These are phyloP conservation scores for Aphis gossypii DNA, from an alignment of 1,140 invertebrate species.

Conservation along the genomic window DNA sequence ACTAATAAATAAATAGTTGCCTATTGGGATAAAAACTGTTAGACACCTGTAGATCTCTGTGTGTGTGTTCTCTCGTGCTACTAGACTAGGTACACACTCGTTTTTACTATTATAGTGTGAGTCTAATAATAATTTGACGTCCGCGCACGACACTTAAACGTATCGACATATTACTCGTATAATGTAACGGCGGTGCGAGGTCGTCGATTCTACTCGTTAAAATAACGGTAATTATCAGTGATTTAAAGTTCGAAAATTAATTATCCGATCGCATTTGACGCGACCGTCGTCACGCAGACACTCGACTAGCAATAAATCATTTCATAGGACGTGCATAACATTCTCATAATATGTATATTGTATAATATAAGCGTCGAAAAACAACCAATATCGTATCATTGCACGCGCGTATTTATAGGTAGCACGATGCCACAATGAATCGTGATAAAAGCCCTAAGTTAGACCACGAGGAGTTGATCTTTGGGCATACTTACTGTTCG, in stretches of 20 bases:
- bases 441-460: not conserved
- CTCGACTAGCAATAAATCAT: not conserved
- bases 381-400: not conserved
- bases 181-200: not conserved
- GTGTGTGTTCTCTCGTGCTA: not conserved
- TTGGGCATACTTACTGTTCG: not conserved
- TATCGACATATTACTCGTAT: not conserved
- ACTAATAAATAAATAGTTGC: not conserved
- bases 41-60: not conserved
- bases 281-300: not conserved
- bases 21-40: too few species aligned
- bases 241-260: not conserved
- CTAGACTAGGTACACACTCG: too few species aligned
- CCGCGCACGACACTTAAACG: not conserved
- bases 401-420: not conserved
- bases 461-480: not conserved
- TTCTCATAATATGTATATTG: not conserved
- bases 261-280: not conserved
- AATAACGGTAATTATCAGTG: not conserved
- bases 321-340: not conserved
- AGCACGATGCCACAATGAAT: not conserved
- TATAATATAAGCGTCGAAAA: not conserved
- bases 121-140: not conserved
- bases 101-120: not conserved
- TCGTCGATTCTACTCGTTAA: slow-evolving; percentile 2